Conservation (phyloP, 2,888 invertebrate species). For the Patella ulyssiponensis region DNA sequence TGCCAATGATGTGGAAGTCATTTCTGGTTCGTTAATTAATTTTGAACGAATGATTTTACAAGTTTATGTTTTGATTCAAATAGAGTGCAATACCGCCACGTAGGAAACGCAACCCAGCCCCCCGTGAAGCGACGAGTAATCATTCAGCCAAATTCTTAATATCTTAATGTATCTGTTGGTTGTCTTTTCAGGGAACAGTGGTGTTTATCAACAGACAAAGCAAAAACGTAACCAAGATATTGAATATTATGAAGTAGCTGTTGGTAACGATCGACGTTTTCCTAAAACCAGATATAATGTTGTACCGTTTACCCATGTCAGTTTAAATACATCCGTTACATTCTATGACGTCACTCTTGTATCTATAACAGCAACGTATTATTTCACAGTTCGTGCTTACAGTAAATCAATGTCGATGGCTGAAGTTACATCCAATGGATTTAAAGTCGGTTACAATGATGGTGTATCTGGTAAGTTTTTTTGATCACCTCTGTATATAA, state of each 20-base stretch:
- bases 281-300: conserved; percentile 50
- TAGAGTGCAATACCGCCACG: no score
- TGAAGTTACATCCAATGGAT: conserved; percentile 55
- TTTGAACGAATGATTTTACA: neutral
- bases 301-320: conserved; percentile 53
- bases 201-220: conserved; percentile 21
- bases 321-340: conserved; percentile 49
- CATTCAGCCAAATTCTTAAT: no score
- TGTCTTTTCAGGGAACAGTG: conserved; percentile 37
- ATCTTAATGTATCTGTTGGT: no score
- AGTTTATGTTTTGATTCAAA: no score
- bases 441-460: conserved; percentile 47
- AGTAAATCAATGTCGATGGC: conserved; percentile 52
- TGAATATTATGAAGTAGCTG: conserved; percentile 52
- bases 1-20: conserved; percentile 14
- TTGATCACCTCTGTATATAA: no score
- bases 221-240: conserved; percentile 11
- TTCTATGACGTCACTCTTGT: conserved; percentile 51
- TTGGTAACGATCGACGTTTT: conserved; percentile 57
- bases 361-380: conserved; percentile 48
- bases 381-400: conserved; percentile 54
- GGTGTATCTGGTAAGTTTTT: no score
- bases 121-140: no score
- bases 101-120: no score
- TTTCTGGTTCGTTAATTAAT: neutral